Percentiles rank a stretch among this genome's conserved stretches.
phyloP scores from a whole-genome alignment of 2,888 invertebrate species.

The Patella ulyssiponensis region DNA sequence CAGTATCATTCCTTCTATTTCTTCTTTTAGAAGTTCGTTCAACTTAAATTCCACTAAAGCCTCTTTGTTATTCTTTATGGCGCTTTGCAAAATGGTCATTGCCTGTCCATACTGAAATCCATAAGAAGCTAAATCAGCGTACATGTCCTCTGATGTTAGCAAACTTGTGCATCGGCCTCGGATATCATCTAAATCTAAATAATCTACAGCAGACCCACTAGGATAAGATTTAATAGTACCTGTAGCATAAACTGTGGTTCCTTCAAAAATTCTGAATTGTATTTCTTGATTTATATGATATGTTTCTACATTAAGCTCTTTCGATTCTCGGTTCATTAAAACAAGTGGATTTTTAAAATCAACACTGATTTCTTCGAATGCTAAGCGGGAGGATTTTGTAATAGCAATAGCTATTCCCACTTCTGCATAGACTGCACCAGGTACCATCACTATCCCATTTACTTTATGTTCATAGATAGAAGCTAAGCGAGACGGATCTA shows the following conservation, averaged over 20 bases:
- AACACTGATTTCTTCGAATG: background rate
- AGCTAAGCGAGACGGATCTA: constrained; percentile 36
- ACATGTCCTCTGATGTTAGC: constrained; percentile 16
- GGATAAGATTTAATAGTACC: background rate
- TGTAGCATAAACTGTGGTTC: background rate
- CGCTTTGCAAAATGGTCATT: background rate
- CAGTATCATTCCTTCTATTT: constrained; percentile 17
- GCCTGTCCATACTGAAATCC: constrained; percentile 15
- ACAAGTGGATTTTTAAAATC: constrained; percentile 2
- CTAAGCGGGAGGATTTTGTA: background rate
- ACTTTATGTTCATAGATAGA: constrained; percentile 47
- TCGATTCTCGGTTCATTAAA: background rate
- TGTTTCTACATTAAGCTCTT: background rate
- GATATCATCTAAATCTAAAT: background rate
- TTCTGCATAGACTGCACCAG: constrained; percentile 46
- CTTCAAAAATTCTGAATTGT: background rate
- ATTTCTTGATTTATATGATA: background rate
- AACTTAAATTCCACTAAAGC: constrained; percentile 6
- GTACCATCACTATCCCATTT: constrained; percentile 34
- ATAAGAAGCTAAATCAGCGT: constrained; percentile 14
- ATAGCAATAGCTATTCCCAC: constrained; percentile 37
- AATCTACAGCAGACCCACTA: background rate
- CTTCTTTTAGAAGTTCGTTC: background rate
- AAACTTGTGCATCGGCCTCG: background rate
- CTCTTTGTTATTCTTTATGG: constrained; percentile 6